Conservation (phyloP, 2,797 vertebrate genomes). For the Silurus lanzhouensis region DNA sequence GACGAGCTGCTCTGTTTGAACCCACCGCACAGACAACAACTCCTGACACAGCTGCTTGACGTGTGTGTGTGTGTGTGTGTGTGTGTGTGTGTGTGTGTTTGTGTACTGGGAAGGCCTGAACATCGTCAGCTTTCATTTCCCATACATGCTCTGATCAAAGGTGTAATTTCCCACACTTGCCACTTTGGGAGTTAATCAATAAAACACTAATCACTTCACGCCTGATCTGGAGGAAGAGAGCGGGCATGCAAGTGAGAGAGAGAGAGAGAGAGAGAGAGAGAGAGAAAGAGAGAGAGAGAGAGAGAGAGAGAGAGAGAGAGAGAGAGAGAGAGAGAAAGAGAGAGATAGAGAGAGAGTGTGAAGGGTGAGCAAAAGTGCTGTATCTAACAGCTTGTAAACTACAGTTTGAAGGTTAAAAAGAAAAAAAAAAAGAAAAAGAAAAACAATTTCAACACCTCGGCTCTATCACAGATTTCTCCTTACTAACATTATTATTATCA, state of each 20-base stretch:
- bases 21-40: conserved; percentile 15
- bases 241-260: background rate
- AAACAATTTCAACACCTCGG: conserved; percentile 52
- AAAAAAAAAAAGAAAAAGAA: conserved; percentile 33
- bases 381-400: conserved; percentile 65
- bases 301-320: background rate
- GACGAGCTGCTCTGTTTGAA: conserved; percentile 5
- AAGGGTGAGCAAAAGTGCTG: conserved; percentile 26
- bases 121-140: conserved; percentile 75
- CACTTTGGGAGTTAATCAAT: conserved; percentile 81
- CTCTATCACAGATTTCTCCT: conserved; percentile 28
- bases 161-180: conserved; percentile 80
- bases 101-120: conserved; percentile 50
- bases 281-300: no score
- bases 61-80: conserved; percentile 2
- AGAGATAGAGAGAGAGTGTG: no score
- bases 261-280: conserved; percentile 2
- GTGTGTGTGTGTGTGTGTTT: conserved; percentile 26
- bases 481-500: conserved; percentile 46
- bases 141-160: conserved; percentile 79
- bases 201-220: conserved; percentile 81
- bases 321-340: background rate
- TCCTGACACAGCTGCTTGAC: conserved; percentile 17
- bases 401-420: conserved; percentile 54
- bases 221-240: conserved; percentile 65